Base-by-base conservation (phyloP, 2,113 vertebrate species). In the Lagenorhynchus albirostris region DNA sequence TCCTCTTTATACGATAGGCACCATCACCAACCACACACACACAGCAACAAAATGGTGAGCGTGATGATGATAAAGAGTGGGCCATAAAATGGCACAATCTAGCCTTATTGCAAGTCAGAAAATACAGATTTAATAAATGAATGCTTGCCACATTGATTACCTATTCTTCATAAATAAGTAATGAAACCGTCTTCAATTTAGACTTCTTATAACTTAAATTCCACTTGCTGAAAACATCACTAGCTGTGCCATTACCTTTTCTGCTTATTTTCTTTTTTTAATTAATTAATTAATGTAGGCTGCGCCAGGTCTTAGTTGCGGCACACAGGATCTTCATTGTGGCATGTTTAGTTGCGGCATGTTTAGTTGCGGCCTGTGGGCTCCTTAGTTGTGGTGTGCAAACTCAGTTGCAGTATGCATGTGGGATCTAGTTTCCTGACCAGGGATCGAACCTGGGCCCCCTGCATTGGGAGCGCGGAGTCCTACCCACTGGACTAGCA, bases 201-300 rank as follows among this genome's bases (percentile, higher is more conserved):
- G 4, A 79, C 26, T 74, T 74, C 63, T 47, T 62, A 38, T 79
- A 90, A 83, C 47, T 86, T 77, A 83, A 67, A 33, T 36, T 53
- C 12, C 53, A 18, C 74, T 63, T 71, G 50, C 25, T 68, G n/a
- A 62, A 95, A 93, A 84, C 33, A 87, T 68, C 41, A 41, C 15
- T 33, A 60, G 25, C 8, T 18, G 15, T 81, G 65, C 50, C 44
- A 21, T 84, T 55, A 55, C 8, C 26, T 91, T 95, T 76, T 84
- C 58, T 88, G 63, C 65, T 93, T 6, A 80, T 84, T 60, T 90
- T 82, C 70, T 63, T 84, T 53, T 53, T 17, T 53, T 15, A 53
- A 53, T 17, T 53, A 53, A 53, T 53, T 53, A 53, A 53, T 53
- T 53, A 53, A 53, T 17, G 53, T 53, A 18, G 53, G 15, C 53